Evolutionary conservation across 2,797 vertebrate species (phyloP).

Genomic region (Spea hammondii): DNA sequence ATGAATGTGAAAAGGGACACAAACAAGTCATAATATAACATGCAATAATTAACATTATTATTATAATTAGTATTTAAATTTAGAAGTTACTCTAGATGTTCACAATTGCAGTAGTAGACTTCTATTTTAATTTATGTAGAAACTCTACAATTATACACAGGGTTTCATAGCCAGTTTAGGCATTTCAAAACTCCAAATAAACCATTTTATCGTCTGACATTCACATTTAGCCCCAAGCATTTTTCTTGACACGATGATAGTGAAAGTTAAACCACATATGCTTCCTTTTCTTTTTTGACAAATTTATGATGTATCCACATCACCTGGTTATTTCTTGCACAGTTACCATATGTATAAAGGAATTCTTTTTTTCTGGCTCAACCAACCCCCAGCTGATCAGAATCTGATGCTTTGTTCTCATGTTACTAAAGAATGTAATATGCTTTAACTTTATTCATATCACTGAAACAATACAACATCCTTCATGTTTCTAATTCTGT

Average conservation of each 20-base stretch:
- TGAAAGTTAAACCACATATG: conserved; percentile 14
- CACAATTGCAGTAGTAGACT: no score
- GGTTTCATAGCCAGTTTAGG: neutral
- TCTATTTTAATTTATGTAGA: no score
- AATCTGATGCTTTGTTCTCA: neutral
- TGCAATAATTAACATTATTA: no score
- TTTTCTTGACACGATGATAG: conserved; percentile 23
- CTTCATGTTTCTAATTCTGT: neutral
- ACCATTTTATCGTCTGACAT: conserved; percentile 29
- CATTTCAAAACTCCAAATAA: conserved; percentile 7
- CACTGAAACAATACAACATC: neutral
- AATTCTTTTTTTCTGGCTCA: neutral
- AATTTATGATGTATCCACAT: conserved; percentile 9
- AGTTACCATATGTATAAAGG: neutral
- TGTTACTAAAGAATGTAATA: neutral
- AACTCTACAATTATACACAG: no score
- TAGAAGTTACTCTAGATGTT: no score
- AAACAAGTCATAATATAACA: no score
- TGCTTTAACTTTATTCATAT: neutral
- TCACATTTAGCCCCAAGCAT: conserved; percentile 29
- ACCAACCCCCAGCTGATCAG: neutral
- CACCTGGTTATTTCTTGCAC: neutral
- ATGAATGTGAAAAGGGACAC: no score
- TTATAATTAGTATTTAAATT: no score
- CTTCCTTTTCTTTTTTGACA: conserved; percentile 16